Conservation (phyloP, 2,113 vertebrate genomes). For the Cromileptes altivelis region DNA sequence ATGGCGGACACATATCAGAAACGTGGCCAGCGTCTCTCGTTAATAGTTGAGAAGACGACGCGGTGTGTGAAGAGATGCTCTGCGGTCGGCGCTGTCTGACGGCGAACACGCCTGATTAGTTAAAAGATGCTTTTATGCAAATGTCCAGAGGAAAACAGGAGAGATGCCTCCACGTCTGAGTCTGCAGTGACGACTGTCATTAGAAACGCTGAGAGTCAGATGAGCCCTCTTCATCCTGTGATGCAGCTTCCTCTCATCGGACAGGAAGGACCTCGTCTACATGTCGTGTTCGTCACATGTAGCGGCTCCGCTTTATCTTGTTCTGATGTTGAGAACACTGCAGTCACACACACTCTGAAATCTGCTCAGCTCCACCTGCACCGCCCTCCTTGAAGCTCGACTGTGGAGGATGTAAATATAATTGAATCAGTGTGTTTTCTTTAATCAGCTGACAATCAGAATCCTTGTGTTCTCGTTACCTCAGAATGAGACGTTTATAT, state of each 20-base stretch:
- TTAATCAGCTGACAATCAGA: no score
- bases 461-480: no score
- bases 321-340: background rate
- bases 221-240: background rate
- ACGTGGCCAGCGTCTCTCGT: constrained; percentile 19
- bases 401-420: no score
- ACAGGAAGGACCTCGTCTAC: background rate
- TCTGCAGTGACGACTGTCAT: background rate
- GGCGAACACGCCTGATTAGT: background rate
- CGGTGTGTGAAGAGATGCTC: constrained; percentile 2
- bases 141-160: background rate
- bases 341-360: background rate
- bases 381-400: no score
- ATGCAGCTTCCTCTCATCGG: background rate
- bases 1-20: constrained; percentile 22
- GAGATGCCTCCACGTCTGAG: background rate
- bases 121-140: constrained; percentile 51
- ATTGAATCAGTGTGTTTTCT: no score
- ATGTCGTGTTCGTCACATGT: background rate
- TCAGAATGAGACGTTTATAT: no score
- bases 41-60: constrained; percentile 21
- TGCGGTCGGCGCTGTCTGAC: background rate
- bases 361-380: background rate
- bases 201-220: background rate
- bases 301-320: background rate